Conservation (phyloP, 2,113 vertebrate species). For the Parus major region DNA sequence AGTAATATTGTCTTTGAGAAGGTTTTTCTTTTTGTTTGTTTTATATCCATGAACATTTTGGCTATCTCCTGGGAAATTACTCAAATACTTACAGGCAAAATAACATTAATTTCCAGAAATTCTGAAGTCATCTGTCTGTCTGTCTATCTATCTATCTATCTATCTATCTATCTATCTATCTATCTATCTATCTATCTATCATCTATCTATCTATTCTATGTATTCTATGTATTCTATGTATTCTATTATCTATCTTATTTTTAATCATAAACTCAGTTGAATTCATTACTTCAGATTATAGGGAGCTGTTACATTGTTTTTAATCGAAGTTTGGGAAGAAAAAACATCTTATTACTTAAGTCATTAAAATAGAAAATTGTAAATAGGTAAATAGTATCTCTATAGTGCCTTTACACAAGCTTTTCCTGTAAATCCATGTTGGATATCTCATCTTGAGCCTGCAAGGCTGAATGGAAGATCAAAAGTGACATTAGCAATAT, state of each 20-base stretch:
- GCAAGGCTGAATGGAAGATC: background rate
- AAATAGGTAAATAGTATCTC: background rate
- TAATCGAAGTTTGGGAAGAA: background rate
- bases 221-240: background rate
- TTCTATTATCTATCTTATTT: too few relatives aligned
- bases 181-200: background rate
- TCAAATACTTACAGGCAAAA: conserved; percentile 30
- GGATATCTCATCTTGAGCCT: background rate
- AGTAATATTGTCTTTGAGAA: background rate
- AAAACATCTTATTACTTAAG: background rate
- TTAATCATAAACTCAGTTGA: background rate
- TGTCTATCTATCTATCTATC: background rate
- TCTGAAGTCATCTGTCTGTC: background rate
- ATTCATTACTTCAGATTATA: background rate
- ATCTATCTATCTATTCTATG: background rate
- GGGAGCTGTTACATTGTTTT: background rate
- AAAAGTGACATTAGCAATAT: background rate
- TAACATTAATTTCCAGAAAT: background rate
- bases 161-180: background rate
- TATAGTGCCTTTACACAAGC: background rate
- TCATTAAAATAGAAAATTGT: background rate
- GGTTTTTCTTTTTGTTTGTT: background rate
- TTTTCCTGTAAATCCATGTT: background rate
- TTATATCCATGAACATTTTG: background rate
- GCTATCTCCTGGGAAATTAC: background rate